Percentiles rank a stretch among this genome's conserved stretches.
Evolutionary conservation across 1,140 invertebrate genomes (phyloP).

Genomic region (Coenobita brevimanus): DNA sequence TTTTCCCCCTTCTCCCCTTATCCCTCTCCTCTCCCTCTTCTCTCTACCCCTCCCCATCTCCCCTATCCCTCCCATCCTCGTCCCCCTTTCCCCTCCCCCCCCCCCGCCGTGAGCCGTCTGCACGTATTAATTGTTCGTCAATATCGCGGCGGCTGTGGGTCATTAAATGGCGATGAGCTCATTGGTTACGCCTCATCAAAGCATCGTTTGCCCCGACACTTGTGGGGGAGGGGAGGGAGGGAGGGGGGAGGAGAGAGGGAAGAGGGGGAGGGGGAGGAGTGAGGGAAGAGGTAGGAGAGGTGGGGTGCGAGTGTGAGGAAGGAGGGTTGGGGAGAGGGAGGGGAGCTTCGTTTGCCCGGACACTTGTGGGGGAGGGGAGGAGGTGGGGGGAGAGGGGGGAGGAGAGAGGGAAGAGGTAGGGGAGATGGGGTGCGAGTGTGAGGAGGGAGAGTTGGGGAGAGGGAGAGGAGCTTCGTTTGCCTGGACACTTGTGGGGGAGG

Average conservation of each 20-base stretch:
- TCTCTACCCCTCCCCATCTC: not conserved
- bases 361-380: not conserved
- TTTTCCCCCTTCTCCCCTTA: not conserved
- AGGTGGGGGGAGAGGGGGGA: not conserved
- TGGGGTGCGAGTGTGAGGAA: not conserved
- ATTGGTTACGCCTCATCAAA: constrained; percentile 61
- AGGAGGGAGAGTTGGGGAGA: not conserved
- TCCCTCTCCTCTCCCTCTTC: not conserved
- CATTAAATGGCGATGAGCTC: constrained; percentile 55
- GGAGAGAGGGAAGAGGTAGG: not conserved
- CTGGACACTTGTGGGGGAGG: not conserved
- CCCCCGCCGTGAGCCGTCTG: no score
- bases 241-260: not conserved
- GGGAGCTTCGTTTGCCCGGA: no score
- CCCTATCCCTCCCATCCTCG: not conserved
- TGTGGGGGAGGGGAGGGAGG: not conserved
- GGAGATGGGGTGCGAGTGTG: not conserved
- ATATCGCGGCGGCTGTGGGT: constrained; percentile 39
- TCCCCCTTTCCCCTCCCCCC: not conserved
- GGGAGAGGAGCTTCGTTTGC: no score
- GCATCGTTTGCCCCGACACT: not conserved
- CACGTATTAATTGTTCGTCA: no score
- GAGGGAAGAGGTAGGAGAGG: not conserved
- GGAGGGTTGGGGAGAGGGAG: no score
- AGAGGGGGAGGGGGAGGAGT: no score